Conservation (phyloP, 2,113 vertebrate genomes). For the Sorex fumeus region DNA sequence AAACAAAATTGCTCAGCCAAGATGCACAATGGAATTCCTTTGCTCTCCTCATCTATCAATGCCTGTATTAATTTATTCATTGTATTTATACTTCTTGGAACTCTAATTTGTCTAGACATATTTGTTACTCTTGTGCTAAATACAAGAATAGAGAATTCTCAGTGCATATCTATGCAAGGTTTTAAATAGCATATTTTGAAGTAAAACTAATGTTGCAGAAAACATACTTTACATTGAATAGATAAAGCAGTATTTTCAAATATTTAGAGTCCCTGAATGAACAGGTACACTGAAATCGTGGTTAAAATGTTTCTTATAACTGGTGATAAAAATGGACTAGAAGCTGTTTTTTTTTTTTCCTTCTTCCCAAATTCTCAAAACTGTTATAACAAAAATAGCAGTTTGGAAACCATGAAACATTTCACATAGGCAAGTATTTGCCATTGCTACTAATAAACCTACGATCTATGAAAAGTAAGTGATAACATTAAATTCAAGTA, state of each 20-base stretch:
- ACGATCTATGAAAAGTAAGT: not conserved
- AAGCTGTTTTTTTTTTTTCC: not conserved
- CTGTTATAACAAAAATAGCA: constrained; percentile 31
- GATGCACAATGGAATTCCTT: constrained; percentile 35
- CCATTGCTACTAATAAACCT: not conserved
- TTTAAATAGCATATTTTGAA: constrained; percentile 52
- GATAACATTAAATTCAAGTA: not conserved
- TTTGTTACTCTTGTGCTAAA: constrained; percentile 28
- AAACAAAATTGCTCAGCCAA: constrained; percentile 58
- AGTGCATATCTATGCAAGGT: constrained; percentile 6
- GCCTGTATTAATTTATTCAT: constrained; percentile 67
- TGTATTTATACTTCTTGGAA: constrained; percentile 65
- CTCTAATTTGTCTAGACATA: constrained; percentile 58
- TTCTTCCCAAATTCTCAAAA: constrained; percentile 33
- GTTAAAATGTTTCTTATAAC: constrained; percentile 39
- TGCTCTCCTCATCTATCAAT: constrained; percentile 66
- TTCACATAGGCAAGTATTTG: not conserved
- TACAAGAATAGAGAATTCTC: constrained; percentile 21
- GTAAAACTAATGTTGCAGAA: constrained; percentile 22
- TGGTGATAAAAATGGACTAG: constrained; percentile 45
- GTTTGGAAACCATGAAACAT: constrained; percentile 39
- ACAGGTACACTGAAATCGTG: constrained; percentile 12
- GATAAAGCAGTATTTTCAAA: constrained; percentile 57
- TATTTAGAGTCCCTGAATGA: constrained; percentile 61
- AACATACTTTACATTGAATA: constrained; percentile 57